These are phyloP conservation scores for Leptinotarsa juncta DNA, from an alignment of 2,888 invertebrate genomes.

Conservation along the genomic window DNA sequence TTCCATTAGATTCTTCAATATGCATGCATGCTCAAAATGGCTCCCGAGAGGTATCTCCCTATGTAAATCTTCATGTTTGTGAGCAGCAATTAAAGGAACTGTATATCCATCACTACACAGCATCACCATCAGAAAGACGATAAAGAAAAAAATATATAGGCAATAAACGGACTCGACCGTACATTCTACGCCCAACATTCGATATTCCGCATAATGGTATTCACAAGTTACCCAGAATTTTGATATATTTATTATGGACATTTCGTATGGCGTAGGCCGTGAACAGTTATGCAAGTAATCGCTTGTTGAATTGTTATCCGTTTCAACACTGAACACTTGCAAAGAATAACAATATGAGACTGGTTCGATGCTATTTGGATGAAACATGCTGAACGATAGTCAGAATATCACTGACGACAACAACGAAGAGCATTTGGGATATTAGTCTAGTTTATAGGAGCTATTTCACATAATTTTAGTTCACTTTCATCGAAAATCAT, in stretches of 20 bases:
- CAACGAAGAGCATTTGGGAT: not conserved
- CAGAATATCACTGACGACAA: conserved; percentile 10
- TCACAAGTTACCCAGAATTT: conserved; percentile 33
- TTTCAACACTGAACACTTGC: conserved; percentile 24
- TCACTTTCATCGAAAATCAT: too few species aligned
- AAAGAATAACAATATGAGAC: conserved; percentile 29
- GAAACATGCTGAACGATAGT: conserved; percentile 19
- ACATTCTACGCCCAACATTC: conserved; percentile 21
- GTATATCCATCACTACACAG: conserved; percentile 9
- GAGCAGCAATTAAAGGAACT: conserved; percentile 4
- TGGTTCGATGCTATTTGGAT: conserved; percentile 7
- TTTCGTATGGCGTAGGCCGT: conserved; percentile 36
- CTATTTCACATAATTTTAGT: too few species aligned
- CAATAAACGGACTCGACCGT: conserved; percentile 11
- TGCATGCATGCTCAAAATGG: not conserved
- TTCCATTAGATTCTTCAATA: too few species aligned
- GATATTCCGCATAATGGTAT: conserved; percentile 31
- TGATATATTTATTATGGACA: conserved; percentile 37
- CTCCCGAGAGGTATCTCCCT: not conserved
- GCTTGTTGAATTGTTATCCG: conserved; percentile 37
- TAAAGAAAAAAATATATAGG: conserved; percentile 20
- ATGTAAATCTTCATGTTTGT: conserved; percentile 1
- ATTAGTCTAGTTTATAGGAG: not conserved
- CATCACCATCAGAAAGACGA: conserved; percentile 1
- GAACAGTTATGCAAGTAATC: conserved; percentile 36